A percentile compares a stretch with the other conserved stretches of the same genome.
phyloP scores from a whole-genome alignment of 2,888 invertebrate species.

The Amblyteles armatorius region DNA sequence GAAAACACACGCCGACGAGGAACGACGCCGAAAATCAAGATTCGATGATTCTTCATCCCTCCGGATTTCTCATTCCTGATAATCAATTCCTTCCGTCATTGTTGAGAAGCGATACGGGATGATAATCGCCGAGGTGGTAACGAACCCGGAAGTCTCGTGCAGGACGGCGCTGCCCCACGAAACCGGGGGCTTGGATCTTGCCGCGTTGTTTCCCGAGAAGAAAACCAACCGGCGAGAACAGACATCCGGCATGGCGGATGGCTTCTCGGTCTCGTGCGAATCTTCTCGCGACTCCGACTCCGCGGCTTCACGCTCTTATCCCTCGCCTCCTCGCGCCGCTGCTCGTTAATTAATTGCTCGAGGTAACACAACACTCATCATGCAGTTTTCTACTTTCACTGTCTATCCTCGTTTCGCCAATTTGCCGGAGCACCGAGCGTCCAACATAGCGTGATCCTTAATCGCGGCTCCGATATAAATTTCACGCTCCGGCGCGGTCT shows the following conservation, averaged over 20 bases:
- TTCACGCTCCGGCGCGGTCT: slow-evolving; percentile 21
- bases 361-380: slow-evolving; percentile 33
- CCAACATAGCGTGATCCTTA: neutral
- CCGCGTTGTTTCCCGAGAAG: slow-evolving; percentile 32
- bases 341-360: slow-evolving; percentile 50
- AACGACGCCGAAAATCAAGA: slow-evolving; percentile 20
- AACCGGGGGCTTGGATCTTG: slow-evolving; percentile 42
- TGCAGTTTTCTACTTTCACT: slow-evolving; percentile 63
- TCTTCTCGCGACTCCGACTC: slow-evolving; percentile 37
- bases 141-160: slow-evolving; percentile 61
- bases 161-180: slow-evolving; percentile 26
- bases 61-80: slow-evolving; percentile 58
- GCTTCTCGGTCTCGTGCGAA: slow-evolving; percentile 54
- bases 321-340: slow-evolving; percentile 13
- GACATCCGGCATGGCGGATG: slow-evolving; percentile 55
- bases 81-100: slow-evolving; percentile 63
- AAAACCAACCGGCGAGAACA: slow-evolving; percentile 58
- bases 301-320: slow-evolving; percentile 51
- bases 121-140: slow-evolving; percentile 33
- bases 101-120: slow-evolving; percentile 50
- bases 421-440: slow-evolving; percentile 35
- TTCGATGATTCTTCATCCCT: slow-evolving; percentile 33
- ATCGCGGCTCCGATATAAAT: slow-evolving; percentile 41
- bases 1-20: neutral
- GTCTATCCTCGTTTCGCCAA: slow-evolving; percentile 48